Conservation (phyloP, 2,888 invertebrate genomes). For the Venusia cambrica region DNA sequence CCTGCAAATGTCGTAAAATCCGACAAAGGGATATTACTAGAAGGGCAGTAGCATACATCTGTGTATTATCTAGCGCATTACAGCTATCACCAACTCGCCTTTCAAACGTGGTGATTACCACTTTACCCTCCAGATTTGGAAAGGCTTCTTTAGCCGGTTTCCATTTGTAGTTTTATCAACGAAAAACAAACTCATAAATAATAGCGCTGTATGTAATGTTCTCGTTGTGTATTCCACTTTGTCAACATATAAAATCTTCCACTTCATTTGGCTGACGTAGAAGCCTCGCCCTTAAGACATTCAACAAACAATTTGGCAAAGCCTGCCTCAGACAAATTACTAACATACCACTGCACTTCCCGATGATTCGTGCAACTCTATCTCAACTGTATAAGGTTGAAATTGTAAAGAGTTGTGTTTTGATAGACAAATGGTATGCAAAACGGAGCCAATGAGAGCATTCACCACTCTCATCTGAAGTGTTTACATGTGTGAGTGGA, state of each 20-base stretch:
- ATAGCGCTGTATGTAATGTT: too few relatives aligned
- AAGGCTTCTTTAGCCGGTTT: too few relatives aligned
- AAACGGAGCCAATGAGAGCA: conserved; percentile 5
- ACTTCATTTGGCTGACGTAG: conserved; percentile 5
- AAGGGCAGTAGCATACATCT: too few relatives aligned
- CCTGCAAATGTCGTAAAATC: too few relatives aligned
- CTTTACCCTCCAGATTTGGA: too few relatives aligned
- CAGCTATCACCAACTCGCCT: too few relatives aligned
- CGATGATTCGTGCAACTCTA: not conserved
- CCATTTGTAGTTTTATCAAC: too few relatives aligned
- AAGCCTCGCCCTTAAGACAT: conserved; percentile 4
- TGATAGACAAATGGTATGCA: not conserved
- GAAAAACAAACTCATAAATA: conserved; percentile 1
- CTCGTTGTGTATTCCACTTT: not conserved
- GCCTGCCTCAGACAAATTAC: not conserved
- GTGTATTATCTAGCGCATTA: too few relatives aligned
- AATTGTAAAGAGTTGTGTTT: not conserved
- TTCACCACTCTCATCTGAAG: conserved; percentile 6
- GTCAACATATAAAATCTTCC: conserved; percentile 2
- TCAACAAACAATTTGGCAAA: conserved; percentile 8
- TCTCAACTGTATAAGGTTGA: not conserved
- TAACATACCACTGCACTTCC: not conserved
- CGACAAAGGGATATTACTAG: too few relatives aligned
- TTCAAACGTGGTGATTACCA: too few relatives aligned
- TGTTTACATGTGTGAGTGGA: conserved; percentile 7